A percentile compares a stretch with the other conserved stretches of the same genome.
phyloP scores from a whole-genome alignment of 2,797 vertebrate species.

The Petrocephalus schoutedeni region DNA sequence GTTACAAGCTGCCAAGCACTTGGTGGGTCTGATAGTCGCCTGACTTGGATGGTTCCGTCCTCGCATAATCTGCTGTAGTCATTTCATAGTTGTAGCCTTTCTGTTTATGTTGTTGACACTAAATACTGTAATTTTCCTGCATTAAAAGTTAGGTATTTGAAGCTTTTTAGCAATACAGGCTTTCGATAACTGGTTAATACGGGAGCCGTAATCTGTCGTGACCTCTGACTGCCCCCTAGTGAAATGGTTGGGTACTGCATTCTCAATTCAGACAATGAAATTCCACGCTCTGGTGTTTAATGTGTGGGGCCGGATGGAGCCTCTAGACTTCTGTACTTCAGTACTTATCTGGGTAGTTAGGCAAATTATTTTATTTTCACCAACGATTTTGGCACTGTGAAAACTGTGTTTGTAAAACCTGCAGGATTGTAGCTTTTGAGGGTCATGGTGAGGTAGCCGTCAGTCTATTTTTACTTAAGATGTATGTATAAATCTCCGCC shows the following conservation, averaged over 20 bases:
- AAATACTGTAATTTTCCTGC: not conserved
- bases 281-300: not conserved
- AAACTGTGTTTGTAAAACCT: not conserved
- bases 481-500: not conserved
- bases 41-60: not conserved
- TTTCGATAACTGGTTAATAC: not conserved
- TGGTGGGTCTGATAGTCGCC: not conserved
- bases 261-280: not conserved
- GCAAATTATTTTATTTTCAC: not conserved
- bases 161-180: not conserved
- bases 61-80: not conserved
- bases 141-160: not conserved
- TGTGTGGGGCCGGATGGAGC: not conserved
- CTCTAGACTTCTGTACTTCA: not conserved
- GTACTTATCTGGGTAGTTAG: not conserved
- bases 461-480: not conserved
- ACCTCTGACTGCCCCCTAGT: not conserved
- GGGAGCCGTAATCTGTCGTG: not conserved
- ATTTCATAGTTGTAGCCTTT: not conserved
- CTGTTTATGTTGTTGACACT: not conserved
- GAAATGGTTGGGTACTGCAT: not conserved
- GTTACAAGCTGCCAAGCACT: not conserved
- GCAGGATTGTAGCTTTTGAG: not conserved
- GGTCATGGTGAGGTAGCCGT: not conserved
- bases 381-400: not conserved